These are phyloP conservation scores for Pelosia muscerda DNA, from an alignment of 2,888 invertebrate genomes.

Conservation along the genomic window DNA sequence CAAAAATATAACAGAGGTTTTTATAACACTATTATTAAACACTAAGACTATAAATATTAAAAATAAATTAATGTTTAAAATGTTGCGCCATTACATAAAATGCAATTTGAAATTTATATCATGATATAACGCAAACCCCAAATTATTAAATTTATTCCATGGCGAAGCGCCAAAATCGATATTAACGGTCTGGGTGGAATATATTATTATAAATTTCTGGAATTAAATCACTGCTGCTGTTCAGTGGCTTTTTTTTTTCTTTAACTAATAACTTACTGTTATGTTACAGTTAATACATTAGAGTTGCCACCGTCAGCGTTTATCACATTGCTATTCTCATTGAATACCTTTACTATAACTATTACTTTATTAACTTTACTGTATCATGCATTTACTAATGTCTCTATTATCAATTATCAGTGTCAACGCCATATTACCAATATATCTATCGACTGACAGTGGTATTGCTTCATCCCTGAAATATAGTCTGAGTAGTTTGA, in stretches of 20 bases:
- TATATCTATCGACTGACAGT: no score
- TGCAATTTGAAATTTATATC: slow-evolving; percentile 1
- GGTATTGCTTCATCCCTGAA: no score
- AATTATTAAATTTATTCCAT: slow-evolving; percentile 5
- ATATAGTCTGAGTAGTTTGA: no score
- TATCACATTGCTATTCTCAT: no score
- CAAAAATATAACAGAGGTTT: background rate
- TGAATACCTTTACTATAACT: no score
- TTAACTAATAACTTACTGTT: background rate
- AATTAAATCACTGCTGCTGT: background rate
- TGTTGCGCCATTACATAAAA: background rate
- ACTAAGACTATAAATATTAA: background rate
- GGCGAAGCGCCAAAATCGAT: slow-evolving; percentile 2
- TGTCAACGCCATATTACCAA: no score
- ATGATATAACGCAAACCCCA: background rate
- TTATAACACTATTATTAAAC: background rate
- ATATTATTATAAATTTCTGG: background rate
- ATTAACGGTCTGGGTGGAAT: background rate
- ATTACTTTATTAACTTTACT: no score
- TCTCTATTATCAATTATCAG: no score
- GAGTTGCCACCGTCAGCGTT: no score
- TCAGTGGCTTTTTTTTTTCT: background rate
- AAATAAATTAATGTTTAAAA: background rate
- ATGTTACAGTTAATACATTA: no score
- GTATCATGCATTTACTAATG: no score